Conservation (phyloP, 2,888 invertebrate genomes). For the Periphyllus acericola region DNA sequence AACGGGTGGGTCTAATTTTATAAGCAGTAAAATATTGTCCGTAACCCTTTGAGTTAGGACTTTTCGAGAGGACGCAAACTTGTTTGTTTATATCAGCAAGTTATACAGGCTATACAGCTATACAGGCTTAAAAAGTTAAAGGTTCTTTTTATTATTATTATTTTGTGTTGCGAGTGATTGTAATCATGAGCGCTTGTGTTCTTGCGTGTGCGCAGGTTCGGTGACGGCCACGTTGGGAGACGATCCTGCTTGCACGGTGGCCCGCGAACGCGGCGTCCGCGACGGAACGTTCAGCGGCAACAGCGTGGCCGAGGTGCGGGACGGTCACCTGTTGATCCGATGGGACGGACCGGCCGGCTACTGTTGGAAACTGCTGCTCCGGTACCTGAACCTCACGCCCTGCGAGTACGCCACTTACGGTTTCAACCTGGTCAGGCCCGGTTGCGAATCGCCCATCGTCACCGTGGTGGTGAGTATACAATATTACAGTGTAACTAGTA, state of each 20-base stretch:
- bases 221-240: slow-evolving; percentile 51
- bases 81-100: too few relatives aligned
- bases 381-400: slow-evolving; percentile 38
- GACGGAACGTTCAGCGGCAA: slow-evolving; percentile 15
- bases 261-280: neutral
- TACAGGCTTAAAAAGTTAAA: too few relatives aligned
- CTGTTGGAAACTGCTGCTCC: slow-evolving; percentile 48
- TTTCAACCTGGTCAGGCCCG: slow-evolving; percentile 36
- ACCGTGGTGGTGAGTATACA: slow-evolving; percentile 24
- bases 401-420: slow-evolving; percentile 40
- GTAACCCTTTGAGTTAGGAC: too few relatives aligned
- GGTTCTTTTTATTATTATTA: too few relatives aligned
- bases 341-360: slow-evolving; percentile 49
- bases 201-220: slow-evolving; percentile 7
- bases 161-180: too few relatives aligned
- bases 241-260: neutral
- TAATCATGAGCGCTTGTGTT: neutral
- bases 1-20: too few relatives aligned
- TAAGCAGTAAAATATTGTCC: too few relatives aligned
- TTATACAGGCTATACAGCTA: too few relatives aligned
- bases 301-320: slow-evolving; percentile 47
- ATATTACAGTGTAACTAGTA: neutral
- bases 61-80: too few relatives aligned
- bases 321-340: slow-evolving; percentile 50
- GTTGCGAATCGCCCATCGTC: slow-evolving; percentile 19